phyloP scores from a whole-genome alignment of 2,797 vertebrate species.

The Rhinogobio ventralis region DNA sequence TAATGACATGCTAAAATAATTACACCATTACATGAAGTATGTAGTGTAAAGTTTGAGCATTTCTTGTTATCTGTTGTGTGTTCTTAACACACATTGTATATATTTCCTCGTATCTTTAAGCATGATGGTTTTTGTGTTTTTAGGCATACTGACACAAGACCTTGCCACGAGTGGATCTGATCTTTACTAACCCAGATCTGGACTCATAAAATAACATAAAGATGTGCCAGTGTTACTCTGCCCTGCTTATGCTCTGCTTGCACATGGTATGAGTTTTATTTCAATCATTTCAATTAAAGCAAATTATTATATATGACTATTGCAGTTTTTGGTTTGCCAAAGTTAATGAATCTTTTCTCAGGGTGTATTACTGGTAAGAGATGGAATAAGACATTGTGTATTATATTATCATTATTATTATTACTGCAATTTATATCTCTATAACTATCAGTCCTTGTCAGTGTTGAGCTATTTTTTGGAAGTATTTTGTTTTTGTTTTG shows the following conservation, averaged over 20 bases:
- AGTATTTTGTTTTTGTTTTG: neutral
- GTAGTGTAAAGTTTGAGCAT: neutral
- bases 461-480: neutral
- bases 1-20: neutral
- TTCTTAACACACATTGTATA: neutral
- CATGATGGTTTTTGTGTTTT: slow-evolving; percentile 11
- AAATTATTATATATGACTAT: neutral
- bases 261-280: slow-evolving; percentile 49
- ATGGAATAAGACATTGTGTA: neutral
- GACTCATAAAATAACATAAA: slow-evolving; percentile 20
- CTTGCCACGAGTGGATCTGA: slow-evolving; percentile 23
- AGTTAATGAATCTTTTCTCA: neutral
- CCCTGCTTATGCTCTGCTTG: slow-evolving; percentile 53
- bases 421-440: neutral
- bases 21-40: neutral
- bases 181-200: slow-evolving; percentile 2
- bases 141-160: slow-evolving; percentile 30
- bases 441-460: neutral
- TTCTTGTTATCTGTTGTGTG: neutral
- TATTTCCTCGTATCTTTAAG: neutral
- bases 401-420: neutral
- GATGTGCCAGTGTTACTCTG: slow-evolving; percentile 50
- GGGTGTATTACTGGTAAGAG: neutral
- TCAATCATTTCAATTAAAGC: neutral
- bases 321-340: neutral